Base-by-base conservation (phyloP, 2,888 invertebrate genomes). In the Epicampocera succincta region DNA sequence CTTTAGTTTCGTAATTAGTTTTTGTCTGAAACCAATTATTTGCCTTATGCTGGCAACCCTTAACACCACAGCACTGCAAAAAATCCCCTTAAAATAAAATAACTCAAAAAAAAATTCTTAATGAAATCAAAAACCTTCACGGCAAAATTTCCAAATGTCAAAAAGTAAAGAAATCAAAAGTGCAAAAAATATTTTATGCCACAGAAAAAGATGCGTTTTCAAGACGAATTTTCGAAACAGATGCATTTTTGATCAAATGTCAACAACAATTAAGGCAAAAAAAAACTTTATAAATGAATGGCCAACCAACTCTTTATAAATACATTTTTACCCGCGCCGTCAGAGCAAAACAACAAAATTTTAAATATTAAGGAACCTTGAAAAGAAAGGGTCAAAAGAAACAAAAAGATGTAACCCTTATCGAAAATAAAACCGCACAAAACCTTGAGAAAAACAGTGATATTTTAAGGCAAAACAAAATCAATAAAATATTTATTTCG, bases 181-280 rank as follows among this genome's bases (percentile, higher is more conserved):
- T 33, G 44, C 19, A 33, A 68, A 44, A 60, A 68, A 44, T 19
- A 52, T 52, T 68, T 63, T 44, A 72, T 21, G 33, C n/a, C 38
- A 65, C 56, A 25, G 74, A 46, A 74, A 78, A 82, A 82, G 82
- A 78, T 82, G 82, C 74, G 75, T 61, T 82, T 77, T 65, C 63
- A 68, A 72, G 66, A 42, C 17, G 40, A 52, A 12, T 60, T 54
- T 52, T 17, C 25, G 60, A 52, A 71, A 71, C 82, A 82, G 82
- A 78, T 82, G 82, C 78, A 82, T 75, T 82, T 75, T 17, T 48
- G 71, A 82, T 78, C 71, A 82, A 82, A 82, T 82, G 74, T 78
- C 82, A 82, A 71, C 82, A 74, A 78, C 58, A 82, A 82, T 78
- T 77, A 78, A 60, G 58, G 50, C 74, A 48, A 58, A 71, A 60